Evolutionary conservation across 2,797 vertebrate genomes (phyloP).

Genomic region (Sylvilagus floridanus): DNA sequence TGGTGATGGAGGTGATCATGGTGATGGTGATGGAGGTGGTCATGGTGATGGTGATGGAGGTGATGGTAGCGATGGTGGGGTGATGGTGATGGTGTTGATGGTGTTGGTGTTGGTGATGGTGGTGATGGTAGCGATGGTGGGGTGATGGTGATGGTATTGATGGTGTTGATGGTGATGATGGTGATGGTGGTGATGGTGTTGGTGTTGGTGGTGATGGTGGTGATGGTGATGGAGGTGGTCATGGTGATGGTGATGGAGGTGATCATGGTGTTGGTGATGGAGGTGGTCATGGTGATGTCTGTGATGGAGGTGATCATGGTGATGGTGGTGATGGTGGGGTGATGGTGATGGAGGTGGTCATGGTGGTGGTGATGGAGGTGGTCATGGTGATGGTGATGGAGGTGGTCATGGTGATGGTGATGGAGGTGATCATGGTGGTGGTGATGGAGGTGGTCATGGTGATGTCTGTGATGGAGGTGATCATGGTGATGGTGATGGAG

Average conservation of each 20-base stretch:
- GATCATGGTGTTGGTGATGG: accelerated
- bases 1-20: too few species aligned
- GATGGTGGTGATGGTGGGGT: accelerated
- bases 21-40: background rate
- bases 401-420: background rate
- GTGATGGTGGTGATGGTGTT: accelerated
- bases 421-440: accelerated
- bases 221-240: background rate
- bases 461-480: accelerated
- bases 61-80: accelerated
- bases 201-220: background rate
- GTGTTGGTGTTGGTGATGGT: too few species aligned
- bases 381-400: accelerated
- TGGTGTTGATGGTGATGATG: accelerated
- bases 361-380: accelerated
- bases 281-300: background rate
- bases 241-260: accelerated
- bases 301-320: background rate
- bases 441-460: accelerated
- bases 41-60: background rate
- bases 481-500: background rate
- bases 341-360: accelerated
- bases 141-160: accelerated
- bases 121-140: accelerated
- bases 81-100: accelerated